Evolutionary conservation across 1,140 invertebrate genomes (phyloP).

Genomic region (Leptinotarsa lineolata): DNA sequence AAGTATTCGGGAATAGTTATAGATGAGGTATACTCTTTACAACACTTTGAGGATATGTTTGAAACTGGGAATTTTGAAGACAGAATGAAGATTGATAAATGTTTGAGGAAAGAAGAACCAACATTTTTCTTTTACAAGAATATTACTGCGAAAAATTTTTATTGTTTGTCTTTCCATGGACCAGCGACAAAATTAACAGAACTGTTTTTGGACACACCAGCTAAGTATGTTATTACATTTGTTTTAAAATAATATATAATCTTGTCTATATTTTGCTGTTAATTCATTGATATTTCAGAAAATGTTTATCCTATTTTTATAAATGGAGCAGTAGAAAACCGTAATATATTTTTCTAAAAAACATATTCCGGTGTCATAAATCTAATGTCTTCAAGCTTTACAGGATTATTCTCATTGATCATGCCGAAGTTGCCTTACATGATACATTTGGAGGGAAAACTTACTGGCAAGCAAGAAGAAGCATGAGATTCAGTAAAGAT

Average conservation of each 20-base stretch:
- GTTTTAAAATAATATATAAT: too few species aligned
- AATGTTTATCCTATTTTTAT: too few species aligned
- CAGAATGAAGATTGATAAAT: conserved; percentile 72
- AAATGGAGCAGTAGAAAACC: too few species aligned
- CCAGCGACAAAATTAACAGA: conserved; percentile 67
- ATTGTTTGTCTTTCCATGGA: conserved; percentile 87
- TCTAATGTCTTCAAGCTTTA: conserved; percentile 1
- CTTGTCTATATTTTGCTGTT: background rate
- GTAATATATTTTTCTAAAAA: too few species aligned
- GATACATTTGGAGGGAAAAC: conserved; percentile 78
- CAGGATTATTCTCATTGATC: conserved; percentile 78
- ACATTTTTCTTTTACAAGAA: conserved; percentile 62
- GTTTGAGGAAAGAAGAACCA: conserved; percentile 55
- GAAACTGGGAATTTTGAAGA: conserved; percentile 79
- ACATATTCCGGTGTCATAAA: too few species aligned
- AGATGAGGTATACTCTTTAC: conserved; percentile 79
- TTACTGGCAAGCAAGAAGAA: conserved; percentile 87
- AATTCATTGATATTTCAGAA: too few species aligned
- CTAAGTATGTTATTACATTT: conserved; percentile 47
- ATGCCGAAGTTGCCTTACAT: conserved; percentile 89
- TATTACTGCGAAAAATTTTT: conserved; percentile 67
- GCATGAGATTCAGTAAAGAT: conserved; percentile 83
- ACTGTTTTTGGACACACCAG: conserved; percentile 57
- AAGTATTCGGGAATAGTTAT: conserved; percentile 59
- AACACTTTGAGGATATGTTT: conserved; percentile 87